Conservation (phyloP, 2,113 vertebrate genomes). For the Cariama cristata region DNA sequence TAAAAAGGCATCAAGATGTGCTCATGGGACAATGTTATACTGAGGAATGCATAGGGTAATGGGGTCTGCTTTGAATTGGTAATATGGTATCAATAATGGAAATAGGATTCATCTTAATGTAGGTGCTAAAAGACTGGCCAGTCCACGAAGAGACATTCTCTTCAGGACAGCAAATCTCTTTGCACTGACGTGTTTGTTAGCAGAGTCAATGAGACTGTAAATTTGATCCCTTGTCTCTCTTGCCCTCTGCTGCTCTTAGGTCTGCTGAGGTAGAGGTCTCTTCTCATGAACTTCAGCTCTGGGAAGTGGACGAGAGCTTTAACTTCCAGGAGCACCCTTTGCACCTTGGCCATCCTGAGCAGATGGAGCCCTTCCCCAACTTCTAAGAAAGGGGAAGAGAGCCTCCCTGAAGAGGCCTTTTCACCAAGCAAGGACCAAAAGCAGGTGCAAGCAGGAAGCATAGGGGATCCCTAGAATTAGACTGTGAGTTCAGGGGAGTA, state of each 20-base stretch:
- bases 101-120: neutral
- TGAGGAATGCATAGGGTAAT: neutral
- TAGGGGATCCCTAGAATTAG: neutral
- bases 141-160: neutral
- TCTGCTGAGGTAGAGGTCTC: neutral
- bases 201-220: neutral
- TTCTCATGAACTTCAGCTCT: neutral
- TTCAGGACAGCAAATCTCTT: constrained; percentile 1
- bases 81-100: neutral
- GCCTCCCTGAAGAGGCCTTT: neutral
- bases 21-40: neutral
- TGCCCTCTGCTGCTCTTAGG: neutral
- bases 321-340: neutral
- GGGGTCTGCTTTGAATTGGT: neutral
- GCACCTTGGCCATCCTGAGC: neutral
- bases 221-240: neutral
- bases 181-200: neutral
- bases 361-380: neutral
- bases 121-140: neutral
- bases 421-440: neutral
- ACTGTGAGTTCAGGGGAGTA: neutral
- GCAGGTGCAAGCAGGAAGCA: neutral
- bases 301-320: neutral
- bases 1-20: neutral
- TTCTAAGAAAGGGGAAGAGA: neutral